Evolutionary conservation across 2,888 invertebrate genomes (phyloP).

Genomic region (Deroplatys truncata): DNA sequence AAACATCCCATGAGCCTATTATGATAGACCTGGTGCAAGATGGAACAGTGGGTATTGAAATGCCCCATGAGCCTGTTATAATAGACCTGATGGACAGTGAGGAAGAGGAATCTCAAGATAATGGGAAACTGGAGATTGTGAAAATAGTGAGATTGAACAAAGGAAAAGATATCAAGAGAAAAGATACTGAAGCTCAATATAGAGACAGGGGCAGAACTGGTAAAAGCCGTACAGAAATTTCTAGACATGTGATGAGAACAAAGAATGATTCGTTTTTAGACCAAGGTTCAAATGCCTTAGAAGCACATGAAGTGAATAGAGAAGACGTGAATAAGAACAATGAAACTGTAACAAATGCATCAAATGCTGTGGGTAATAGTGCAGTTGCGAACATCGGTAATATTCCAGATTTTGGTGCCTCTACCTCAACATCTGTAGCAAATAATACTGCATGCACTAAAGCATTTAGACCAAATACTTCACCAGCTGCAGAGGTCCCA

Average conservation of each 20-base stretch:
- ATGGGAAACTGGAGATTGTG: neutral
- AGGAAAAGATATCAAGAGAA: neutral
- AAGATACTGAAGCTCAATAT: neutral
- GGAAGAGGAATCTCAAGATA: neutral
- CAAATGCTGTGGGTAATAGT: neutral
- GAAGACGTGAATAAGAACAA: neutral
- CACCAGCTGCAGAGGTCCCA: no score
- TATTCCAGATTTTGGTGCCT: no score
- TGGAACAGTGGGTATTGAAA: no score
- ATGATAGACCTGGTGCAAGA: neutral
- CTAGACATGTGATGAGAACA: neutral
- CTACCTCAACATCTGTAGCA: no score
- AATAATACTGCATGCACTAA: no score
- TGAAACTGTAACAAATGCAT: neutral
- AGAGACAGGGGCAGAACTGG: neutral
- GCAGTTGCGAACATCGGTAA: no score
- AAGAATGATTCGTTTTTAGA: neutral
- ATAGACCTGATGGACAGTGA: no score
- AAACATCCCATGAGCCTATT: no score
- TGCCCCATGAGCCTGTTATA: no score
- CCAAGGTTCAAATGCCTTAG: neutral
- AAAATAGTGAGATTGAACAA: neutral
- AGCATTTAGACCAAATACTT: no score
- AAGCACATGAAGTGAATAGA: neutral
- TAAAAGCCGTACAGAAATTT: neutral